phyloP scores from a whole-genome alignment of 2,113 vertebrate species.

The pig (Sus scrofa) region T2T-Sscrofa CM000816.6:105440001-105440500 shows the following conservation, averaged over 20 bases:
- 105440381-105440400: background rate
- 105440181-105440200: background rate
- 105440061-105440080: background rate
- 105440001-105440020: background rate
- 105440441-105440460: background rate
- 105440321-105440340: background rate
- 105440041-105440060: background rate
- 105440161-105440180: background rate
- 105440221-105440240: background rate
- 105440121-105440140: background rate
- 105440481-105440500: background rate
- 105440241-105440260: background rate
- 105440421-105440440: background rate
- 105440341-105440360: background rate
- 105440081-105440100: slow-evolving; percentile 7
- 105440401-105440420: slow-evolving; percentile 2
- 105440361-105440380: background rate
- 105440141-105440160: background rate
- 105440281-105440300: background rate
- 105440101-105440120: background rate
- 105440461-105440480: background rate
- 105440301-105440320: background rate
- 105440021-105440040: background rate
- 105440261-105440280: background rate
- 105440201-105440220: background rate